Evolutionary conservation across 2,113 vertebrate genomes (phyloP), one percentile per base, ranked within the genome.

Genomic region (Osmerus mordax): DNA sequence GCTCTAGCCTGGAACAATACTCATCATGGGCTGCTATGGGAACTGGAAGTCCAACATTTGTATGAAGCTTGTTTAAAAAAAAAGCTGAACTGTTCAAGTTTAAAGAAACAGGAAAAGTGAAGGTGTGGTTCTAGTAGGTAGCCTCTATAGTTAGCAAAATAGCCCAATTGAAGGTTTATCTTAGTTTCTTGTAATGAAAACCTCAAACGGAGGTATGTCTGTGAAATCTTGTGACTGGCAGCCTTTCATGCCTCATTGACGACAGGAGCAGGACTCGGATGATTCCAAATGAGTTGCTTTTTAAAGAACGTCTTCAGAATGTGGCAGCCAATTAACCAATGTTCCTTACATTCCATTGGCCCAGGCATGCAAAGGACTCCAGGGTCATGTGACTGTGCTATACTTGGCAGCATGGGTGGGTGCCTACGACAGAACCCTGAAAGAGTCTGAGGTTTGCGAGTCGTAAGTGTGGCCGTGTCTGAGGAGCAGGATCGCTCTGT

Each of bases 281-380:
- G 3, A 23, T 55, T 23, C 32, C 23, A 16, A 28, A 36, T 14
- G 7, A 23, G 64, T 21, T 25, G 23, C n/a, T 32, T 66, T 53
- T 29, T 15, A 28, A 23, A 47, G 29, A 19, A 68, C 11, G 25
- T 63, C 9, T 19, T 28, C 15, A 41, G 67, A 25, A 28, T 36
- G 19, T 28, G 16, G 16, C 74, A 21, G 56, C 51, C 53, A 69
- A 70, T 73, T 65, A 56, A 21, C 67, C 25, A 69, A 69, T 74
- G 54, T 70, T 52, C 72, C 54, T 66, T 55, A 28, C 62, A 71
- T 71, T 62, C 69, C 64, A 67, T 55, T 61, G 47, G 63, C 55
- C n/a, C 47, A 47, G 67, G 15, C 18, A 69, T 28, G 54, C 51
- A 8, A 7, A 13, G 67, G 53, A 21, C n/a, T 61, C 61, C 12